These are phyloP conservation scores for Nineta flava DNA, from an alignment of 2,888 invertebrate genomes.

Conservation along the genomic window DNA sequence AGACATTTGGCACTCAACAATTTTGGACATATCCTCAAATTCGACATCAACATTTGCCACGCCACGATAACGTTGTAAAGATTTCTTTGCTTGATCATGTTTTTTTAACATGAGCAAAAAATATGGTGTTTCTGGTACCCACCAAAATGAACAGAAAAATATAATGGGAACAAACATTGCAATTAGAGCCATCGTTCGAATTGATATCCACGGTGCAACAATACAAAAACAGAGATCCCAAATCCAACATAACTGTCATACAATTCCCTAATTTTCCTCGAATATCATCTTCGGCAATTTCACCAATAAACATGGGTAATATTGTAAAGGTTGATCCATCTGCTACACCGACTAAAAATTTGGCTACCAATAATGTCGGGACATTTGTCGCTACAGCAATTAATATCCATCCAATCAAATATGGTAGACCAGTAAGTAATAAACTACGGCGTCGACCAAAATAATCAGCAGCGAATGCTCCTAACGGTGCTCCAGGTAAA, in stretches of 20 bases:
- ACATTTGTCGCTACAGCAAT: conserved; percentile 3
- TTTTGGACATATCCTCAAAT: conserved; percentile 21
- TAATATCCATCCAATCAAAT: conserved; percentile 3
- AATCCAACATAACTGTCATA: conserved; percentile 35
- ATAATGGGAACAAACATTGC: conserved; percentile 40
- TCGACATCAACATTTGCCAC: conserved; percentile 33
- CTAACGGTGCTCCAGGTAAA: conserved; percentile 2
- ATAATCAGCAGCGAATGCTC: conserved; percentile 4
- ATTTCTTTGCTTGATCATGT: conserved; percentile 29
- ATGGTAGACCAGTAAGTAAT: conserved; percentile 2
- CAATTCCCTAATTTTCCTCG: conserved; percentile 43
- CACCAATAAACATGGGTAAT: conserved; percentile 40
- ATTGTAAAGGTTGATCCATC: conserved; percentile 26
- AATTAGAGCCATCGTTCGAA: conserved; percentile 36
- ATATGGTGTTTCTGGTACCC: conserved; percentile 49
- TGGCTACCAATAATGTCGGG: conserved; percentile 1
- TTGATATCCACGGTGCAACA: conserved; percentile 40
- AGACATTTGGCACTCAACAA: conserved; percentile 29
- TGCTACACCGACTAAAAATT: conserved; percentile 40
- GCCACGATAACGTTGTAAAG: conserved; percentile 42
- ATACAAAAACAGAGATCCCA: conserved; percentile 43
- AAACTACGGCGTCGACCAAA: conserved; percentile 2
- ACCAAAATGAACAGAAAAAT: conserved; percentile 38
- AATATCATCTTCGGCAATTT: conserved; percentile 37
- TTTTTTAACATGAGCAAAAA: conserved; percentile 27